Evolutionary conservation across 2,888 invertebrate species (phyloP).

Genomic region (Latheticus oryzae): DNA sequence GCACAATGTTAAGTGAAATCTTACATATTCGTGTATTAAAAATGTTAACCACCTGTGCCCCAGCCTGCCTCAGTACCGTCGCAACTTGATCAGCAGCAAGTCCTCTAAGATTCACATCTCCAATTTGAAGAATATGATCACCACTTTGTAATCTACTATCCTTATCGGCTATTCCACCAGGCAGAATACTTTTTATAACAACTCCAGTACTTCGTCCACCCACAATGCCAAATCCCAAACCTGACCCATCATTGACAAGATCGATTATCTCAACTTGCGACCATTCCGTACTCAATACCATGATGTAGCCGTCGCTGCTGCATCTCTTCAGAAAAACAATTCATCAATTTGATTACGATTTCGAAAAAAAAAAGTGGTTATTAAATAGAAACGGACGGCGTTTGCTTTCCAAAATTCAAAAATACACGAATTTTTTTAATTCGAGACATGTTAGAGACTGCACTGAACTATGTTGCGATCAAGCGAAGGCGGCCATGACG

Average conservation of each 20-base stretch:
- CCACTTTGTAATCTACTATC: constrained; percentile 96
- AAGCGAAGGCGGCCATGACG: constrained; percentile 22
- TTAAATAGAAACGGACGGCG: constrained; percentile 6
- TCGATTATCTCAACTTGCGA: constrained; percentile 99
- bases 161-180: constrained; percentile 96
- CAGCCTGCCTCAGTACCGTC: constrained; percentile 78
- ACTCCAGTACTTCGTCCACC: constrained; percentile 98
- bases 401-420: background rate
- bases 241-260: constrained; percentile 96
- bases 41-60: constrained; percentile 64
- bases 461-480: constrained; percentile 18
- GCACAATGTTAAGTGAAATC: constrained; percentile 73
- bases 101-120: constrained; percentile 93
- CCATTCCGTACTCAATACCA: constrained; percentile 95
- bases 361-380: constrained; percentile 21
- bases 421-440: background rate
- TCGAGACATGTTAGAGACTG: constrained; percentile 14
- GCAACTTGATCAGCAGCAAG: constrained; percentile 97
- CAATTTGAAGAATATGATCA: constrained; percentile 97
- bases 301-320: constrained; percentile 24
- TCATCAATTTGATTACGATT: constrained; percentile 22
- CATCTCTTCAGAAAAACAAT: constrained; percentile 28
- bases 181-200: constrained; percentile 96
- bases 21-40: constrained; percentile 73
- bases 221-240: constrained; percentile 98